These are phyloP conservation scores for Catharus minimus DNA, from an alignment of 2,113 vertebrate genomes.

Conservation along the genomic window DNA sequence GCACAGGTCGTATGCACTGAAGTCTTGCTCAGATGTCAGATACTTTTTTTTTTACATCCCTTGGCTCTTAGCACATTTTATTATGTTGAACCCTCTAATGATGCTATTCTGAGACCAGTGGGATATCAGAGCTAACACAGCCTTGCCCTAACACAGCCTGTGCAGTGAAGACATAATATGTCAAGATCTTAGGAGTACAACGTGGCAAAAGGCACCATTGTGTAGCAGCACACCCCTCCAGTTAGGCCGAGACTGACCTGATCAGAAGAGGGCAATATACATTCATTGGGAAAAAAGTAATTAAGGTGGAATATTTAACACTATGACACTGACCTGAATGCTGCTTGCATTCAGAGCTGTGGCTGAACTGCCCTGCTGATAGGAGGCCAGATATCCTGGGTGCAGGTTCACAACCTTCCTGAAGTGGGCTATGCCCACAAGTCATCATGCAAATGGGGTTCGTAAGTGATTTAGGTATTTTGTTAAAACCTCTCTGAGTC, in stretches of 20 bases:
- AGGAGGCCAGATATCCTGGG: neutral
- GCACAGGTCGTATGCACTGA: neutral
- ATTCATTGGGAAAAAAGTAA: neutral
- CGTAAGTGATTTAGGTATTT: neutral
- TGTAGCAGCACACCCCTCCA: neutral
- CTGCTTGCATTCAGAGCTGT: neutral
- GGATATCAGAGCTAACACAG: neutral
- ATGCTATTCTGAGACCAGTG: neutral
- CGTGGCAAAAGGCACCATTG: neutral
- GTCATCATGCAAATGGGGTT: neutral
- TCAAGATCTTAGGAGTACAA: neutral
- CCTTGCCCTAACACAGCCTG: neutral
- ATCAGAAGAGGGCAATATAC: neutral
- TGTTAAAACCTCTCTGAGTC: neutral
- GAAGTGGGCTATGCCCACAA: accelerated
- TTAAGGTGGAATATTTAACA: neutral
- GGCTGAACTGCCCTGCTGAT: neutral
- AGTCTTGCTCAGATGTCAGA: neutral
- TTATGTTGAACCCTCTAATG: neutral
- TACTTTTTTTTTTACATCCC: neutral
- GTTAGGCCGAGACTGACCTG: neutral
- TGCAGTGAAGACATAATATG: neutral
- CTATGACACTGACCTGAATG: neutral
- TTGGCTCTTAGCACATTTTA: neutral
- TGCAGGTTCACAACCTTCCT: neutral